Evolutionary conservation across 2,888 invertebrate species (phyloP).

Genomic region (Germaria angustata): DNA sequence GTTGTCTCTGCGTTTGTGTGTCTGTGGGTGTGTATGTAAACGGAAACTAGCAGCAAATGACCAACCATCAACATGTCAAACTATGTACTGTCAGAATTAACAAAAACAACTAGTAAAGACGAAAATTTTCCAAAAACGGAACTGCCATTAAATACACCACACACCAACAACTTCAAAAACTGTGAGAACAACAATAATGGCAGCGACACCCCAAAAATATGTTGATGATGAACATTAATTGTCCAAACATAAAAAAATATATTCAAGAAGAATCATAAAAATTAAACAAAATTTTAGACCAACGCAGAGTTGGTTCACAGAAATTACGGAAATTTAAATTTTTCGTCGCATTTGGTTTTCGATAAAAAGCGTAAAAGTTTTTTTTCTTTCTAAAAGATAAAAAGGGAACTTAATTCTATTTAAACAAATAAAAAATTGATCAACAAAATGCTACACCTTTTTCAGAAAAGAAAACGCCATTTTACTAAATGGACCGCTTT

Average conservation of each 20-base stretch:
- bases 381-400: too few species aligned
- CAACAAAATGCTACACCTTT: too few species aligned
- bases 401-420: too few species aligned
- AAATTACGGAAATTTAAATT: slow-evolving; percentile 1
- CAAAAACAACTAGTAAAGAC: slow-evolving; percentile 35
- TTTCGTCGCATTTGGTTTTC: too few species aligned
- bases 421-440: too few species aligned
- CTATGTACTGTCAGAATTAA: slow-evolving; percentile 46
- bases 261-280: slow-evolving; percentile 29
- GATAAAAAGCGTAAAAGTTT: too few species aligned
- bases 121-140: slow-evolving; percentile 48
- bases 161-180: slow-evolving; percentile 26
- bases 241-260: background rate
- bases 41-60: slow-evolving; percentile 39
- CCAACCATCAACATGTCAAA: slow-evolving; percentile 57
- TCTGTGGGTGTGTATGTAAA: background rate
- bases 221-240: slow-evolving; percentile 7
- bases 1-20: background rate
- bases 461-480: too few species aligned
- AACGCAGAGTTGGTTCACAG: background rate
- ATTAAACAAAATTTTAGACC: background rate
- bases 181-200: slow-evolving; percentile 20
- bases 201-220: background rate
- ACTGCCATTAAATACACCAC: slow-evolving; percentile 45
- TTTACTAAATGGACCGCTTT: too few species aligned